These are phyloP conservation scores for Ischnus inquisitorius DNA, from an alignment of 2,888 invertebrate species.

Conservation along the genomic window DNA sequence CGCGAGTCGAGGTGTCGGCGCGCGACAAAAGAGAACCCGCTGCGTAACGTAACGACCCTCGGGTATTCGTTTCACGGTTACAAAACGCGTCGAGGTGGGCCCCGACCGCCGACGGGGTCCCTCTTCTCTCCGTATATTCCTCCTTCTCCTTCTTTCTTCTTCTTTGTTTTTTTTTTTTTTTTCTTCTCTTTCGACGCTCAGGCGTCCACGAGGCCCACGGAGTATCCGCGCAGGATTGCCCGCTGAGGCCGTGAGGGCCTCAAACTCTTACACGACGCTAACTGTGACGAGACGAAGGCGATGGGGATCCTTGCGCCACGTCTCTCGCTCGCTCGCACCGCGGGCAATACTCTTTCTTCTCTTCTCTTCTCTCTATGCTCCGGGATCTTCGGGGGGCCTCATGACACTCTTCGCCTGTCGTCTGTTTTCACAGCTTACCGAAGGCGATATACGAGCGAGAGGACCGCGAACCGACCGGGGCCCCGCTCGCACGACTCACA, in stretches of 20 bases:
- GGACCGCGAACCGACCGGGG: constrained; percentile 24
- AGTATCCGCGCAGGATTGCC: constrained; percentile 40
- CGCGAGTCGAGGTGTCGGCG: constrained; percentile 84
- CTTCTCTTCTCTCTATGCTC: constrained; percentile 44
- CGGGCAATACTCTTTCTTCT: constrained; percentile 48
- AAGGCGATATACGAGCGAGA: constrained; percentile 43
- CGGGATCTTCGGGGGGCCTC: constrained; percentile 43
- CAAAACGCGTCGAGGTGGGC: constrained; percentile 76
- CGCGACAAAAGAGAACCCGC: constrained; percentile 84
- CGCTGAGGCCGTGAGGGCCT: constrained; percentile 32
- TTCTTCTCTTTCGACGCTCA: constrained; percentile 59
- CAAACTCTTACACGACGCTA: constrained; percentile 5
- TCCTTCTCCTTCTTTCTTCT: constrained; percentile 56
- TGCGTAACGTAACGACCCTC: constrained; percentile 84
- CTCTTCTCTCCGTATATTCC: constrained; percentile 48
- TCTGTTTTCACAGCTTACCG: constrained; percentile 71
- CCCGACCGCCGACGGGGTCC: constrained; percentile 62
- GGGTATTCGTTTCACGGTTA: constrained; percentile 83
- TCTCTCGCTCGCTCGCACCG: constrained; percentile 7
- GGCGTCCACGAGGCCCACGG: background rate
- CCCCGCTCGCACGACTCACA: constrained; percentile 1
- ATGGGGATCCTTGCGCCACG: constrained; percentile 5
- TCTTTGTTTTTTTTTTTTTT: constrained; percentile 49
- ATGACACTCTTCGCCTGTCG: constrained; percentile 58
- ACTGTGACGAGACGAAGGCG: constrained; percentile 45